Evolutionary conservation across 2,113 vertebrate species (phyloP).

Genomic region (Todiramphus chloris): DNA sequence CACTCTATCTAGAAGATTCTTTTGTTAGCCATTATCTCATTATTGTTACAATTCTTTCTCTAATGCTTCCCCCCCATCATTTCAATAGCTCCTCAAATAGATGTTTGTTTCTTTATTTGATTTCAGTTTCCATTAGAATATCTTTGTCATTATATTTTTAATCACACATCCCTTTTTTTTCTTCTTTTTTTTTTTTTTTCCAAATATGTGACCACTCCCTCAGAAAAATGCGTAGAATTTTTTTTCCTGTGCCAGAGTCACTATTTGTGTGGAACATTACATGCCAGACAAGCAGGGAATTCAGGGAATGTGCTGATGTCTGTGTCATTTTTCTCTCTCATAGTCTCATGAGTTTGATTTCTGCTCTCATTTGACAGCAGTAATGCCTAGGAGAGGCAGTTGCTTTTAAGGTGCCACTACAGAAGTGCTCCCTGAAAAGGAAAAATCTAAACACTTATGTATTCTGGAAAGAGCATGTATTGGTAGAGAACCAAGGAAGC

Average conservation of each 20-base stretch:
- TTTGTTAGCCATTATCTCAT: neutral
- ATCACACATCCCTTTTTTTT: neutral
- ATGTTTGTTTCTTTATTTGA: neutral
- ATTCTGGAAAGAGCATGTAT: neutral
- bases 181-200: neutral
- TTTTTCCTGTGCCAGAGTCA: neutral
- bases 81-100: neutral
- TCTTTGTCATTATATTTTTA: neutral
- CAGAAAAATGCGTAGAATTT: neutral
- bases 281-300: neutral
- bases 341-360: neutral
- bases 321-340: neutral
- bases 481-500: neutral
- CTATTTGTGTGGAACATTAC: neutral
- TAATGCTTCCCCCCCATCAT: accelerated
- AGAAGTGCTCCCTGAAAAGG: neutral
- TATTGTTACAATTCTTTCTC: neutral
- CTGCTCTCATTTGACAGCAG: neutral
- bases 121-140: neutral
- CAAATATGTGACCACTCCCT: neutral
- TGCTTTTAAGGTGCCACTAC: neutral
- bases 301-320: neutral
- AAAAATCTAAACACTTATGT: neutral
- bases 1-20: neutral
- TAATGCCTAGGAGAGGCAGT: neutral